These are phyloP conservation scores for Lepas anatifera DNA, from an alignment of 2,888 invertebrate species.

Conservation along the genomic window DNA sequence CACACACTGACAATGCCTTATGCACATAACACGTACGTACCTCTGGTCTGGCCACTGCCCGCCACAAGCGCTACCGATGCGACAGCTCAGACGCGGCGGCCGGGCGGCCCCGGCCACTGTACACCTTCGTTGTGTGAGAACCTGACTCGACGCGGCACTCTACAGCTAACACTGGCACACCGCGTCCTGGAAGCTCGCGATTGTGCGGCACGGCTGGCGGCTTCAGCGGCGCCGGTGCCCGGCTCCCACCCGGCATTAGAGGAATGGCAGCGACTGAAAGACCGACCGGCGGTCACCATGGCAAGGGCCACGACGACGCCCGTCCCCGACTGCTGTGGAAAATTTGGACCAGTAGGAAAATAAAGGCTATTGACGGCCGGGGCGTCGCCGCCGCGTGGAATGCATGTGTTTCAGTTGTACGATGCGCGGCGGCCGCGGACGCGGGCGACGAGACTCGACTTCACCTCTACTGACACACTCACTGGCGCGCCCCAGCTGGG, in stretches of 20 bases:
- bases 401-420: constrained; percentile 7
- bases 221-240: no score
- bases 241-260: neutral
- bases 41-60: neutral
- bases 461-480: neutral
- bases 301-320: no score
- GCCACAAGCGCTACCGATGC: neutral
- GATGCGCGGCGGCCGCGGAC: neutral
- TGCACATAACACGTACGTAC: neutral
- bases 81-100: neutral
- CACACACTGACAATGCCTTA: neutral
- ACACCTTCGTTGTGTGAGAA: constrained; percentile 8
- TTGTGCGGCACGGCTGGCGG: neutral
- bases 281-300: no score
- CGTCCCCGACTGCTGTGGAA: neutral
- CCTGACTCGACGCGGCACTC: neutral
- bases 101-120: neutral
- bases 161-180: neutral
- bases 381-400: neutral
- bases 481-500: neutral
- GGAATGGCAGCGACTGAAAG: constrained; percentile 9
- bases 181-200: neutral
- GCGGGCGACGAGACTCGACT: neutral
- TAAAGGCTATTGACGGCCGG: neutral
- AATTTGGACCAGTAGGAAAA: constrained; percentile 9